Base-by-base conservation (phyloP, 2,888 invertebrate genomes). In the Mactromeris polynyma region DNA sequence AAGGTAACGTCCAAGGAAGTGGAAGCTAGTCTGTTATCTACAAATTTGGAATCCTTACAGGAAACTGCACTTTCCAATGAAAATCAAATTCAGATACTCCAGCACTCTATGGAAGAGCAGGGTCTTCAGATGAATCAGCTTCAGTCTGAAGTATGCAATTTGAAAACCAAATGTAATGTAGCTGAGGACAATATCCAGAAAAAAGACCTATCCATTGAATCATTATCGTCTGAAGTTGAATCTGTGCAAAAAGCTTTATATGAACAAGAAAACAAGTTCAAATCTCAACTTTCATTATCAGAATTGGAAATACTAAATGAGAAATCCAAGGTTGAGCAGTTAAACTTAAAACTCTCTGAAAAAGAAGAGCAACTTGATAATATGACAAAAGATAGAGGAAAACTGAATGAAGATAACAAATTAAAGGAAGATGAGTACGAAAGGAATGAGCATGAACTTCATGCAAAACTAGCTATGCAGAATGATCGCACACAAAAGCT, bases 391-490 rank as follows among this genome's bases (percentile, higher is more conserved):
- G 64, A 82, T 64, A 64, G 58, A 9, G 64, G 38, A 64, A 38
- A 19, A 40, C 26, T 64, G 14, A 19, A n/a, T 64, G 58, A 21
- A n/a, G 40, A 82, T 9, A 31, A 42, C 9, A 42, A 73, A 42
- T 19, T 3, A 69, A 26, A 40, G 42, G 46, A 1, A 36, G 46
- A 73, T 19, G 83, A 83, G 77, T 31, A 46, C 33, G 73, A 33
- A 73, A 31, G 46, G 21, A 40, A 38, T 31, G 80, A 64, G 11
- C 42, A 64, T 9, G 38, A 58, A 19, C 78, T 85, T 36, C 26
- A 79, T 73, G 46, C 42, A 26, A 79, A 77, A 42, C 79, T 54
- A 78, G 38, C 19, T 42, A 31, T 19, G 7, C 85, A 80, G 33
- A 58, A 85, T 58, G 64, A 79, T 21, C 19, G 38, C 21, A 19